Evolutionary conservation across 2,113 vertebrate species (phyloP), one percentile per base, ranked within the genome.

Genomic region (Stomatorhinus ivindoensis): DNA sequence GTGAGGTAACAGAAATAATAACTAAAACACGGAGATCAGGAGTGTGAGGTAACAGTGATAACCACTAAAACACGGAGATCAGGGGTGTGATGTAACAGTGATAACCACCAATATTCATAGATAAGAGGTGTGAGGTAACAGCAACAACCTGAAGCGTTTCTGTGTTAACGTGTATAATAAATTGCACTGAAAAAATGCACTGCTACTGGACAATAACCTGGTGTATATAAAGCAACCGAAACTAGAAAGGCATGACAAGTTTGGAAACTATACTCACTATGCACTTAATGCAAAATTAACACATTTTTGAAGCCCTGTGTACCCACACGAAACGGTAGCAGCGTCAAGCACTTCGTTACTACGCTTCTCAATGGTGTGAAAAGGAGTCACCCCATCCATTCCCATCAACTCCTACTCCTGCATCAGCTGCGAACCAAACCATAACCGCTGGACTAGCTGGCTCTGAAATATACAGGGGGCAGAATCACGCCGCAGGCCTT

Each of bases 321-420:
- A 86, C 87, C 90, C 76, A 86, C 87, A 35, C 87, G 55, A 82
- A 88, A 85, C 88, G 55, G 42, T 88, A 88, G 61, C 50, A 86
- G 87, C 87, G 4, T 1, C 6, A 84, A 55, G 53, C 90, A 90
- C 90, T 88, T 51, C 46, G 73, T 31, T n/a, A n/a, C 51, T n/a
- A 84, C 69, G 39, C 80, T 89, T 88, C 39, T 44, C 17, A 27
- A 58, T 51, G 61, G 39, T 51, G 87, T 61, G 87, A 83, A 19
- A 61, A 83, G 13, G 17, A 35, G 6, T 27, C 39, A 86, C 87
- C 21, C 35, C 90, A 89, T 89, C 35, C 53, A 55, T 58, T 47
- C 31, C 82, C 80, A 88, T 90, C 76, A 44, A 85, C 87, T 90
- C 89, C 89, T 58, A 90, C 87, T 69, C 47, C 55, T 84, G n/a